Conservation (phyloP, 2,113 vertebrate genomes). For the Myiopsitta monachus region DNA sequence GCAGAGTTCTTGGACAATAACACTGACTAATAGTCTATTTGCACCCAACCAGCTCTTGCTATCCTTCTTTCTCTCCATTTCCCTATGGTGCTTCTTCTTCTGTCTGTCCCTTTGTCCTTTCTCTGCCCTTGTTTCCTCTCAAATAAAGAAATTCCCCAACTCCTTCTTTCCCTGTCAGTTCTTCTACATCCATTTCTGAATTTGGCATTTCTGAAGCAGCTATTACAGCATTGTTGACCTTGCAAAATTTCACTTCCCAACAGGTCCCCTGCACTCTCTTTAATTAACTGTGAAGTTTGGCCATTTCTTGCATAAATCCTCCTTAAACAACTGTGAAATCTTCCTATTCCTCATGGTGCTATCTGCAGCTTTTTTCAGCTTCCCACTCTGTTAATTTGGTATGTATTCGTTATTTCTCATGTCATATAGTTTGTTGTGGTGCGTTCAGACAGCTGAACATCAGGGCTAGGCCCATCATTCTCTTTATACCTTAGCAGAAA, state of each 20-base stretch:
- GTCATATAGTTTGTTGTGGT: neutral
- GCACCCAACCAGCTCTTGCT: neutral
- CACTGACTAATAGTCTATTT: neutral
- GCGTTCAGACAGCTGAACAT: neutral
- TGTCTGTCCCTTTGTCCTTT: neutral
- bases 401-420: neutral
- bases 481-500: neutral
- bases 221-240: neutral
- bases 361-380: neutral
- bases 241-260: neutral
- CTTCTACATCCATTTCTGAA: neutral
- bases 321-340: neutral
- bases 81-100: neutral
- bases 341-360: neutral
- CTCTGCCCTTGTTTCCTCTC: neutral
- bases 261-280: neutral
- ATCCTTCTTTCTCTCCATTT: neutral
- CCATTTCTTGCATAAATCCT: neutral
- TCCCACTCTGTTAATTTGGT: neutral
- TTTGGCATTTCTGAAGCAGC: neutral
- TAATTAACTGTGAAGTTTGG: neutral
- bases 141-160: neutral
- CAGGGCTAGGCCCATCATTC: neutral
- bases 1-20: accelerated
- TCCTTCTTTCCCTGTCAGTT: neutral